Conservation (phyloP, 2,888 invertebrate genomes). For the Lagria hirta region DNA sequence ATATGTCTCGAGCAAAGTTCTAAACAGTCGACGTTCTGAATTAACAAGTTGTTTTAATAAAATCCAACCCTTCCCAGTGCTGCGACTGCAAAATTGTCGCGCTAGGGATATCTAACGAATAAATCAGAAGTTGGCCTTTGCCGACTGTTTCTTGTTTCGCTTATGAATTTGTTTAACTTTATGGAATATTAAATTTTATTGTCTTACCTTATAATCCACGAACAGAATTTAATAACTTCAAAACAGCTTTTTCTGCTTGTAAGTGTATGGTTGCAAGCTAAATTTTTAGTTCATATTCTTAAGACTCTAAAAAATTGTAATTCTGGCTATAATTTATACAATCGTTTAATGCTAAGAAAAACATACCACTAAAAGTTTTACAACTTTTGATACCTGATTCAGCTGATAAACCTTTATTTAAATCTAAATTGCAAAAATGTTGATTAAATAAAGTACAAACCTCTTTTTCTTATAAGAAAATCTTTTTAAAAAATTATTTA, state of each 20-base stretch:
- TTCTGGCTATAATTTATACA: too few species aligned
- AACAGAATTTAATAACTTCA: constrained; percentile 11
- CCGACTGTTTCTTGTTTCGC: constrained; percentile 41
- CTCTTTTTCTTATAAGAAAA: too few species aligned
- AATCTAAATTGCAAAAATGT: too few species aligned
- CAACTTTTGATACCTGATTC: too few species aligned
- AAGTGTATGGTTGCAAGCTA: too few species aligned
- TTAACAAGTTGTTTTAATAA: constrained; percentile 57
- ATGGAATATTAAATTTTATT: constrained; percentile 46
- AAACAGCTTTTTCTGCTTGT: constrained; percentile 13
- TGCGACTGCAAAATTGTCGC: constrained; percentile 45
- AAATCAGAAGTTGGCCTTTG: constrained; percentile 53
- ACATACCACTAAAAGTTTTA: too few species aligned
- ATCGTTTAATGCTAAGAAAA: too few species aligned
- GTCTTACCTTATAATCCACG: constrained; percentile 12
- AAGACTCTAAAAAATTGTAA: too few species aligned
- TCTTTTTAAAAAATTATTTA: too few species aligned
- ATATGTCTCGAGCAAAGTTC: constrained; percentile 47
- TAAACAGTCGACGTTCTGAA: constrained; percentile 52
- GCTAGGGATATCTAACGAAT: constrained; percentile 48
- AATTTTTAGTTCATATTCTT: too few species aligned
- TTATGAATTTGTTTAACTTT: constrained; percentile 48
- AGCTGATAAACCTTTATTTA: too few species aligned
- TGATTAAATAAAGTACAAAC: too few species aligned
- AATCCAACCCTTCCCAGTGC: constrained; percentile 51